Evolutionary conservation across 2,797 vertebrate species (phyloP), one percentile per base, ranked within the genome.

Genomic region (Erethizon dorsatum): DNA sequence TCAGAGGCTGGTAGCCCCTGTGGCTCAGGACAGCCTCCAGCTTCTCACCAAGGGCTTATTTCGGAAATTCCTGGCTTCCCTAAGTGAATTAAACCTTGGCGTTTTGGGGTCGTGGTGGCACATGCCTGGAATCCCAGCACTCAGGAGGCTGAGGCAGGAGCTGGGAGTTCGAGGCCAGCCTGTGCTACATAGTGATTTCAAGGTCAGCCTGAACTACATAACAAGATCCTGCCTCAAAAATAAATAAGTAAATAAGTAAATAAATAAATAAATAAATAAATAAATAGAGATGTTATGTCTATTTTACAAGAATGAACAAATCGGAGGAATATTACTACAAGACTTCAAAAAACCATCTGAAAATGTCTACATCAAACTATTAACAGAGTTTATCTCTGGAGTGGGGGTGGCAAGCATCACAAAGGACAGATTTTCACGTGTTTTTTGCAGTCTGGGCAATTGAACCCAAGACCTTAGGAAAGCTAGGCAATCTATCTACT

Each of bases 11-110:
- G 0, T 11, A 61, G 91, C 88, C 86, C 75, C 91, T 0, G 0
- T 59, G 87, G 97, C 92, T 97, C 92, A 80, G 85, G 82, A 80
- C 47, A 88, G 88, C 96, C 37, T 1, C 96, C 95, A 92, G 98
- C 97, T 73, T 31, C 78, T 88, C 95, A 97, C 97, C 97, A 97
- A 96, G 86, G 88, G 11, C 97, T 98, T 96, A 91, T 98, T 98
- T 97, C 97, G 97, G 98, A 96, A 96, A 95, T 97, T 95, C 96
- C 47, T 92, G 92, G 95, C 91, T 95, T 98, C 97, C 94, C 97
- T 97, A 91, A 97, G 96, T 97, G 97, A 98, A 96, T 97, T 97
- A 96, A 98, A 98, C 50, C 61, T 77, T 94, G 93, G 85, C 82
- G 71, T 83, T 98, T 98, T 97, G 94, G 94, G 22, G 71, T 10